Conservation (phyloP, 2,888 invertebrate species). For the Sinohyriopsis cumingii region DNA sequence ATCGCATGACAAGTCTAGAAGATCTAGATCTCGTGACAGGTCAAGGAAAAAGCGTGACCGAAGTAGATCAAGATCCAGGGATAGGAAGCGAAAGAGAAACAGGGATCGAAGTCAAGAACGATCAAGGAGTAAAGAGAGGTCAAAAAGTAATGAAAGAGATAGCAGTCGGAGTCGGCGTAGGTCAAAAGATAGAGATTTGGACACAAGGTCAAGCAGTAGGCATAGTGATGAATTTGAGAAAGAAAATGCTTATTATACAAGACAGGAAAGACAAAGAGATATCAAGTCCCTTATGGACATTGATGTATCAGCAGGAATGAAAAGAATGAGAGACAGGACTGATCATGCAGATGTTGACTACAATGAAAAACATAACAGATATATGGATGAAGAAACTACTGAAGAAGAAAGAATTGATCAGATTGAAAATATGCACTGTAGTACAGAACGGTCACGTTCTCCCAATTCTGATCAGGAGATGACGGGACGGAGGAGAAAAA, state of each 20-base stretch:
- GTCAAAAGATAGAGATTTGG: constrained; percentile 14
- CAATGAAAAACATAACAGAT: too few relatives aligned
- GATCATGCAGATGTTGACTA: too few relatives aligned
- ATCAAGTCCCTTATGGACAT: constrained; percentile 5
- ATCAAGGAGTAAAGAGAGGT: constrained; percentile 1
- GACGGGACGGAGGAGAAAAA: too few relatives aligned
- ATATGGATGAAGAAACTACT: too few relatives aligned
- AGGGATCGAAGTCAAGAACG: constrained; percentile 17
- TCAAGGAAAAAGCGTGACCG: constrained; percentile 22
- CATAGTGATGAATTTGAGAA: neutral
- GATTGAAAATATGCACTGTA: too few relatives aligned
- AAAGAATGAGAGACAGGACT: too few relatives aligned
- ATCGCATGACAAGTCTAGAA: constrained; percentile 42
- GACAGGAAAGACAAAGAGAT: constrained; percentile 23
- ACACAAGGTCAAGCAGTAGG: too few relatives aligned
- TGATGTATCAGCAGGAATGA: too few relatives aligned
- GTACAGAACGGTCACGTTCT: too few relatives aligned
- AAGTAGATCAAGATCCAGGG: constrained; percentile 12
- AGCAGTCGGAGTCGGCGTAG: constrained; percentile 13
- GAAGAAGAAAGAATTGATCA: too few relatives aligned
- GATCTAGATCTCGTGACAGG: constrained; percentile 25
- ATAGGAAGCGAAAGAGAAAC: constrained; percentile 13
- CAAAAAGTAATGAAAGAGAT: constrained; percentile 8
- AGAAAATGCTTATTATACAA: neutral
- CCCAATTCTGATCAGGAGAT: too few relatives aligned